Base-by-base conservation (phyloP, 2,888 invertebrate genomes). In the Mamestra brassicae region DNA sequence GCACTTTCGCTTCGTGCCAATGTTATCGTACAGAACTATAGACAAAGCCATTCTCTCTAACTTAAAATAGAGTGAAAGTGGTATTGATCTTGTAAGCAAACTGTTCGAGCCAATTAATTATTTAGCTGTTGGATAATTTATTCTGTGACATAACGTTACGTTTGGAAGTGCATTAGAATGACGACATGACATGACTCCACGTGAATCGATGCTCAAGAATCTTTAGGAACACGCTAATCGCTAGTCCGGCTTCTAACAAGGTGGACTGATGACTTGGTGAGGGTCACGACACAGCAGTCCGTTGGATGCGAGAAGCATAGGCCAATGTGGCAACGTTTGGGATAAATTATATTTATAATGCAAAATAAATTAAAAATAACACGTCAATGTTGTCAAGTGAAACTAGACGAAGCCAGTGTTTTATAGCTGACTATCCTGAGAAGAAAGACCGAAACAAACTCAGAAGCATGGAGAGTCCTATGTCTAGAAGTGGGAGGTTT, bases 31-130 rank as follows among this genome's bases (percentile, higher is more conserved):
- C 47, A 2, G 26, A 63, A 45, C 26, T 71, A 13, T 26, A 74
- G 50, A 75, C 57, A 77, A 80, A 58, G 38, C 52, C 36, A 80
- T 68, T 74, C 60, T 36, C 63, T 60, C 4, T 26, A 34, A 60
- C 58, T 36, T 52, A 68, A 68, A 50, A 50, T 26, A 50, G 64
- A 77, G 82, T 77, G 80, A 80, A 82, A 82, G 80, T 76, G 4
- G 7, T 76, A 65, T 66, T 62, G 66, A 67, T 71, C 17, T 81
- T 52, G 17, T 11, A 45, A 45, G 57, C 52, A 11, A 76, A 55
- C 50, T 45, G 11, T 62, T 81, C 34, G 50, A 55, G 42, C 45
- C 54, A 71, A 71, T 66, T 58, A 76, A 55, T 55, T 63, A 26
- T 71, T 26, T 55, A 61, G 15, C 7, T 13, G 42, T 64, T 50